These are phyloP conservation scores for Hanleya hanleyi DNA, from an alignment of 2,888 invertebrate genomes.

Conservation along the genomic window DNA sequence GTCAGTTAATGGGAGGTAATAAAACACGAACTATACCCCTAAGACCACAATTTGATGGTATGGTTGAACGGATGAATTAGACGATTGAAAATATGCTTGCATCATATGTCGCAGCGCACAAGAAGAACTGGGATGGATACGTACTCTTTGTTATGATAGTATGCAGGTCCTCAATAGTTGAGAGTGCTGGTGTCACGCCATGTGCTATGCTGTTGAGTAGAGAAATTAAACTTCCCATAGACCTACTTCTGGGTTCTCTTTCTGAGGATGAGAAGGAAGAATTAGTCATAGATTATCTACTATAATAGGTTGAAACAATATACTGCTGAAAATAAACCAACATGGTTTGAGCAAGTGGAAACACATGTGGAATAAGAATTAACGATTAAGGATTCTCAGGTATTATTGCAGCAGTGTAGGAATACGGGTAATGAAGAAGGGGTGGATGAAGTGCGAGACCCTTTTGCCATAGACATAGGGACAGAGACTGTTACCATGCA, in stretches of 20 bases:
- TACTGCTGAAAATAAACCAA: not conserved
- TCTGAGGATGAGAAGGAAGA: too few relatives aligned
- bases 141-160: constrained; percentile 34
- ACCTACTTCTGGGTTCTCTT: not conserved
- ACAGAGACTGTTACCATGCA: too few relatives aligned
- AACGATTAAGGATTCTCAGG: too few relatives aligned
- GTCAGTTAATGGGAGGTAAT: constrained; percentile 30
- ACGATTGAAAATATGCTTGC: constrained; percentile 33
- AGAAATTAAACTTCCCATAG: constrained; percentile 10
- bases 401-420: too few relatives aligned
- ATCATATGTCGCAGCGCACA: constrained; percentile 20
- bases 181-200: constrained; percentile 30
- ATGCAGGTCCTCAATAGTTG: constrained; percentile 33
- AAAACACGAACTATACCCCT: constrained; percentile 34
- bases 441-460: too few relatives aligned
- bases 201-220: constrained; percentile 30
- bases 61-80: constrained; percentile 28
- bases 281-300: constrained; percentile 8
- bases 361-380: too few relatives aligned
- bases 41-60: constrained; percentile 21
- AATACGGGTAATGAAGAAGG: too few relatives aligned
- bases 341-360: not conserved
- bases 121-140: constrained; percentile 26
- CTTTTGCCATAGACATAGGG: too few relatives aligned
- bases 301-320: constrained; percentile 1